These are phyloP conservation scores for Phrixothrix hirtus DNA, from an alignment of 2,888 invertebrate genomes.

Conservation along the genomic window DNA sequence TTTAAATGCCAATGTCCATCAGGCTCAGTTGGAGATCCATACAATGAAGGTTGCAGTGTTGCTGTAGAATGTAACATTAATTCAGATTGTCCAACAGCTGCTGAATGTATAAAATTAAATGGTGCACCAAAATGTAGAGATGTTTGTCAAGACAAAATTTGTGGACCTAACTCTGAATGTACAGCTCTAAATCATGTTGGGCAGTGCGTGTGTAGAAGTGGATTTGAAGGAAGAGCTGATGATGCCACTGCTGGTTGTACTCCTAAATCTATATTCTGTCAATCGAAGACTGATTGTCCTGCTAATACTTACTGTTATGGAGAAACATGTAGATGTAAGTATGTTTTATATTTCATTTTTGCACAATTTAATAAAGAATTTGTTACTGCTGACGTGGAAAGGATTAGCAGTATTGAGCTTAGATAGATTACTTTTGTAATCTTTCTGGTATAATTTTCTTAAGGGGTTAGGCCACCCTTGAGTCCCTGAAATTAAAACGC, in stretches of 20 bases:
- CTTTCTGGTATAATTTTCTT: too few relatives aligned
- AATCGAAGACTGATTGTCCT: conserved; percentile 72
- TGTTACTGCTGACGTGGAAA: too few relatives aligned
- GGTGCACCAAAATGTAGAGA: conserved; percentile 80
- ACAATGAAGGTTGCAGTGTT: conserved; percentile 78
- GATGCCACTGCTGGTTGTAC: conserved; percentile 73
- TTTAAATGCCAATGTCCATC: conserved; percentile 79
- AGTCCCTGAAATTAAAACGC: too few relatives aligned
- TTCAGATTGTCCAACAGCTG: conserved; percentile 78
- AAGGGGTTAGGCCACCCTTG: too few relatives aligned
- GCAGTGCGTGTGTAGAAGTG: conserved; percentile 76
- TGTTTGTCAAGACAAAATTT: conserved; percentile 76
- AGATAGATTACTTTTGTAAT: too few relatives aligned
- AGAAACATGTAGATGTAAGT: conserved; percentile 78
- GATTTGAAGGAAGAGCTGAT: conserved; percentile 77
- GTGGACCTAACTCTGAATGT: conserved; percentile 86
- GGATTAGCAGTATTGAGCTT: too few relatives aligned
- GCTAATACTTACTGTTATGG: conserved; percentile 81
- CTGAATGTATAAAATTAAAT: conserved; percentile 73
- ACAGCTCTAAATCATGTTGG: conserved; percentile 73
- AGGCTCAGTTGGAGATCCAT: conserved; percentile 83
- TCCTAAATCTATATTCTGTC: conserved; percentile 74
- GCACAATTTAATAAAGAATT: too few relatives aligned
- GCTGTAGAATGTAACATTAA: conserved; percentile 81
- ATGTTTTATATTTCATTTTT: conserved; percentile 30